Conservation (phyloP, 2,888 invertebrate genomes). For the Zaprionus obscuricornis region DNA sequence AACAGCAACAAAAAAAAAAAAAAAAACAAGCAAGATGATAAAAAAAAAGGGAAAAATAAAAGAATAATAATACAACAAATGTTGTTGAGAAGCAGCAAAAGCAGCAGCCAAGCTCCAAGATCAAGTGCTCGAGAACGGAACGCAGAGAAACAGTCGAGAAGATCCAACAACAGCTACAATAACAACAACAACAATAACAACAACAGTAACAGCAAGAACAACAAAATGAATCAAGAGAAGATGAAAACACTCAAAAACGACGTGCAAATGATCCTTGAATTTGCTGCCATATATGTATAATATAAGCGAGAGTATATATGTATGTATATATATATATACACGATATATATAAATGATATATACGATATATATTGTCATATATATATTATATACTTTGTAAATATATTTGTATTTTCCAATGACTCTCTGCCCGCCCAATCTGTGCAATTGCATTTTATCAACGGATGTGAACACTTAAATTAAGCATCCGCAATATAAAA, state of each 20-base stretch:
- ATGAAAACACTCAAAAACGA: slow-evolving; percentile 69
- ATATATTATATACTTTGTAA: slow-evolving; percentile 11
- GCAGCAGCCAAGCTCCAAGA: slow-evolving; percentile 44
- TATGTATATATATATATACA: slow-evolving; percentile 10
- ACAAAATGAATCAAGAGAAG: slow-evolving; percentile 19
- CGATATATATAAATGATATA: not conserved
- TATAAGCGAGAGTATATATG: slow-evolving; percentile 11
- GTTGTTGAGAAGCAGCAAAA: slow-evolving; percentile 41
- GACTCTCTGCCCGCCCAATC: no score
- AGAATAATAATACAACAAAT: slow-evolving; percentile 48
- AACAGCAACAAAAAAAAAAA: slow-evolving; percentile 40
- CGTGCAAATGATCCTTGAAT: slow-evolving; percentile 73
- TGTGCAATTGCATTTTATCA: no score
- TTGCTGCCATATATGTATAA: slow-evolving; percentile 34
- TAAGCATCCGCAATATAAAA: slow-evolving; percentile 44
- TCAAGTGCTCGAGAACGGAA: slow-evolving; percentile 68
- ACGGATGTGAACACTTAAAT: slow-evolving; percentile 62
- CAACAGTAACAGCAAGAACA: slow-evolving; percentile 24
- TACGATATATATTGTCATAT: slow-evolving; percentile 14
- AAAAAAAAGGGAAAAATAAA: slow-evolving; percentile 22
- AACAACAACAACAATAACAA: slow-evolving; percentile 14
- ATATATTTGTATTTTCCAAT: slow-evolving; percentile 14
- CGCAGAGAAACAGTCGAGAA: slow-evolving; percentile 1
- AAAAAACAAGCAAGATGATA: no score
- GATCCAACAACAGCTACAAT: slow-evolving; percentile 9